phyloP scores from a whole-genome alignment of 2,797 vertebrate genomes.

The Octomys mimax region DNA sequence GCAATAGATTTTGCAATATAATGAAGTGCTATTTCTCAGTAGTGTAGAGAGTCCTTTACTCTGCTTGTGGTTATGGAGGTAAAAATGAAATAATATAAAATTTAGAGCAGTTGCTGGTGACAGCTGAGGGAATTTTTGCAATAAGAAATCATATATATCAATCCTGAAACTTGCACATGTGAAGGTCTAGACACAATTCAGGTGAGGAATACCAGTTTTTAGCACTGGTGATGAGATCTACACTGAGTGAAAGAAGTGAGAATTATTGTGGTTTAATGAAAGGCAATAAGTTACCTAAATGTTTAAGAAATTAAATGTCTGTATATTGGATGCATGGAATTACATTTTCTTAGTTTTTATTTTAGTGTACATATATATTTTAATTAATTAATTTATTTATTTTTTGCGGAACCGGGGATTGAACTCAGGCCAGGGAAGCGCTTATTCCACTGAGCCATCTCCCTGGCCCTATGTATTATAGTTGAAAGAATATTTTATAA shows the following conservation, averaged over 20 bases:
- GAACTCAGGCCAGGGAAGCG: too few relatives aligned
- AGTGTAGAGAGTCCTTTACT: slow-evolving; percentile 37
- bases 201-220: neutral
- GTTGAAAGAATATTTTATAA: neutral
- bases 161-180: neutral
- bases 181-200: neutral
- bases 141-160: slow-evolving; percentile 21
- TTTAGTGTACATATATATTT: neutral
- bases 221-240: neutral
- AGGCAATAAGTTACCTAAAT: neutral
- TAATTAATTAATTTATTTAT: too few relatives aligned
- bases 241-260: neutral
- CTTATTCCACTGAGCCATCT: too few relatives aligned
- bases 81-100: slow-evolving; percentile 27
- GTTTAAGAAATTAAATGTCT: slow-evolving; percentile 25
- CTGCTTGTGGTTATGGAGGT: slow-evolving; percentile 34
- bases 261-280: slow-evolving; percentile 25
- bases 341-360: slow-evolving; percentile 30
- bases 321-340: neutral
- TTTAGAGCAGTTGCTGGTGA: neutral
- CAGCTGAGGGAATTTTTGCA: slow-evolving; percentile 53
- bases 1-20: slow-evolving; percentile 52
- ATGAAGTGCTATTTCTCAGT: slow-evolving; percentile 54
- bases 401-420: too few relatives aligned
- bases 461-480: too few relatives aligned